phyloP scores from a whole-genome alignment of 2,113 vertebrate species.

The Sander lucioperca region DNA sequence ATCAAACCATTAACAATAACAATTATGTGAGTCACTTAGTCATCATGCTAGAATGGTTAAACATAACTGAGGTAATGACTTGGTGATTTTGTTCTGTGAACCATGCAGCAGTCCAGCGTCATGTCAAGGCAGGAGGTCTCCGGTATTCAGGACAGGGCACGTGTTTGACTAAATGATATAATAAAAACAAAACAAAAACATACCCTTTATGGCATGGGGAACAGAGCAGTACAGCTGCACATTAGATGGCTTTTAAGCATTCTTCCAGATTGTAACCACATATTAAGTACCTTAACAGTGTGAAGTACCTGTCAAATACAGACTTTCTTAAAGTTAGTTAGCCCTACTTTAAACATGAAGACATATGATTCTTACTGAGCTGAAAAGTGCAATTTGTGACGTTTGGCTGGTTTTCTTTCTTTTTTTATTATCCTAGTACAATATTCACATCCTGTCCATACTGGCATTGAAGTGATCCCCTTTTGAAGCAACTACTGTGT shows the following conservation, averaged over 20 bases:
- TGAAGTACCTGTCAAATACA: neutral
- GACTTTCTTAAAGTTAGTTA: neutral
- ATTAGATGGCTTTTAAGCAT: no score
- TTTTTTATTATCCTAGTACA: neutral
- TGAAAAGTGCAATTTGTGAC: neutral
- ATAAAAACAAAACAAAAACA: neutral
- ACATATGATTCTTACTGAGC: neutral
- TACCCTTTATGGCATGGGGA: no score
- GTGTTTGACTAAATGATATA: neutral
- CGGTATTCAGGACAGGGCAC: neutral
- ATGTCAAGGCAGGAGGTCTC: slow-evolving; percentile 5
- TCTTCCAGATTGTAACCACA: neutral
- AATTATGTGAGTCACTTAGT: slow-evolving; percentile 17
- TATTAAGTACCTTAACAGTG: no score
- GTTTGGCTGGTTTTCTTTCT: neutral
- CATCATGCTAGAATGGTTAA: slow-evolving; percentile 35
- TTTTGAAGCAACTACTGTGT: neutral
- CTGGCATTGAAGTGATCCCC: neutral
- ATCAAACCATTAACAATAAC: neutral
- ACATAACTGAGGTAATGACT: slow-evolving; percentile 54
- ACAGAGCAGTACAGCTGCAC: no score
- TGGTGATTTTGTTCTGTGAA: neutral
- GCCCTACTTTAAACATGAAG: neutral
- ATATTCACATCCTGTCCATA: neutral
- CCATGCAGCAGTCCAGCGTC: slow-evolving; percentile 10